These are phyloP conservation scores for Drosophila fungiperda DNA, from an alignment of 2,888 invertebrate species.

Conservation along the genomic window DNA sequence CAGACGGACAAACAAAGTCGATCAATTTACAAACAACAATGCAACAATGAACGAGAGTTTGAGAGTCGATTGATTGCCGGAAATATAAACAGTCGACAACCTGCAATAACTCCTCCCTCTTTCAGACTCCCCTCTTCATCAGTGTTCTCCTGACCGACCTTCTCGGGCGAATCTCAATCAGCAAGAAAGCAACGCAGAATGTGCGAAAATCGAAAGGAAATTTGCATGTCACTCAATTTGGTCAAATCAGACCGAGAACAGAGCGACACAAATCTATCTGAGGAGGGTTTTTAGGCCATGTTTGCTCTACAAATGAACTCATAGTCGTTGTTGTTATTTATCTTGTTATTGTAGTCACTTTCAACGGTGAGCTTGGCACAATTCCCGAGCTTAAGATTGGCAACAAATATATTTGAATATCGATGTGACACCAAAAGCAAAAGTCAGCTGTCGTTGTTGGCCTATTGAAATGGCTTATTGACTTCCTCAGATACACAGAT, in stretches of 20 bases:
- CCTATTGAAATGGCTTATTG: constrained; percentile 36
- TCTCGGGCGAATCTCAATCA: constrained; percentile 58
- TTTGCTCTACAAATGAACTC: constrained; percentile 69
- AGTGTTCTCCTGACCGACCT: constrained; percentile 40
- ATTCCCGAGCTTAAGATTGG: constrained; percentile 57
- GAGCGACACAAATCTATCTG: constrained; percentile 53
- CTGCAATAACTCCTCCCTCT: constrained; percentile 50
- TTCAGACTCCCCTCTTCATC: constrained; percentile 4
- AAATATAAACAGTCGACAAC: constrained; percentile 70
- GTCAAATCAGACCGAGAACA: constrained; percentile 49
- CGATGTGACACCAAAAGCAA: constrained; percentile 57
- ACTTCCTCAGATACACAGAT: constrained; percentile 60
- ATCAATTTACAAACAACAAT: constrained; percentile 68
- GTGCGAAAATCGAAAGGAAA: constrained; percentile 77
- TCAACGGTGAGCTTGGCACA: constrained; percentile 52
- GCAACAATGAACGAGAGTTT: constrained; percentile 61
- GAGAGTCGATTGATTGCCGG: constrained; percentile 73
- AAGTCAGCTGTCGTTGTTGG: constrained; percentile 12
- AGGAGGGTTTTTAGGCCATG: constrained; percentile 47
- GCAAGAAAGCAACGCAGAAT: constrained; percentile 52
- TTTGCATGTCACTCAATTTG: constrained; percentile 77
- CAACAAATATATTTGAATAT: constrained; percentile 70
- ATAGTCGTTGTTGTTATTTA: constrained; percentile 11
- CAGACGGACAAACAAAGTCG: constrained; percentile 39
- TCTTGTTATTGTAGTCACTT: constrained; percentile 43